Percentiles rank a stretch among this genome's conserved stretches.
Conservation (phyloP, 1,140 invertebrate species). For the Orchesella cincta region DNA sequence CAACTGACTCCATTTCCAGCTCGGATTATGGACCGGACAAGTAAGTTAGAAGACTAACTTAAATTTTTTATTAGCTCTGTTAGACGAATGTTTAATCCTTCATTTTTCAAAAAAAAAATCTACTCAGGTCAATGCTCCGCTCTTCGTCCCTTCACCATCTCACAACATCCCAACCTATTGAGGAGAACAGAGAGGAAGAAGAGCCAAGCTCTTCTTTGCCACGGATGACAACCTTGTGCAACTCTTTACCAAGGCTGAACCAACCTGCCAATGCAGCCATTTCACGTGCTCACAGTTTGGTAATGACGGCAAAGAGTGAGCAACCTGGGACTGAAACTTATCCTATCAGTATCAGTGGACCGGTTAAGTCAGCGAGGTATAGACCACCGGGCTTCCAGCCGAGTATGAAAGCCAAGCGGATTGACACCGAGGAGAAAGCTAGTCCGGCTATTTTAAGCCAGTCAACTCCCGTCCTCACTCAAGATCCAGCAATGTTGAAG, state of each 20-base stretch:
- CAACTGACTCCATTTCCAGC: slow-evolving; percentile 46
- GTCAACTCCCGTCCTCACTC: slow-evolving; percentile 46
- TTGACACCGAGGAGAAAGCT: slow-evolving; percentile 41
- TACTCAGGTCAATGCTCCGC: slow-evolving; percentile 44
- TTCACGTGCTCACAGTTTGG: slow-evolving; percentile 46
- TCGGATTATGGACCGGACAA: slow-evolving; percentile 43
- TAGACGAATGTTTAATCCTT: background rate
- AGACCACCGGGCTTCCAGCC: slow-evolving; percentile 74
- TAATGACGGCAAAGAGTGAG: slow-evolving; percentile 10
- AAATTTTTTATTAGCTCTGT: background rate
- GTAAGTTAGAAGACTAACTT: slow-evolving; percentile 26
- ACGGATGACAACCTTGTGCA: slow-evolving; percentile 44
- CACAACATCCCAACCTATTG: slow-evolving; percentile 46
- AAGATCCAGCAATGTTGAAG: slow-evolving; percentile 43
- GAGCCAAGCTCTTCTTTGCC: slow-evolving; percentile 44
- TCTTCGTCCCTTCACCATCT: slow-evolving; percentile 50
- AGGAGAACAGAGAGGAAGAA: slow-evolving; percentile 45
- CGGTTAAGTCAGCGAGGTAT: slow-evolving; percentile 80
- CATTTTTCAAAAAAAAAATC: background rate
- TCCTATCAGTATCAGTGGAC: background rate
- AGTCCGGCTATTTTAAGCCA: slow-evolving; percentile 35
- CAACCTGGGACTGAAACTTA: background rate
- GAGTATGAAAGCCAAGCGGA: slow-evolving; percentile 39
- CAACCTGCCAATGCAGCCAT: slow-evolving; percentile 40
- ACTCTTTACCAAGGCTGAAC: slow-evolving; percentile 47